Evolutionary conservation across 2,797 vertebrate species (phyloP).

Genomic region (Notolabrus celidotus): DNA sequence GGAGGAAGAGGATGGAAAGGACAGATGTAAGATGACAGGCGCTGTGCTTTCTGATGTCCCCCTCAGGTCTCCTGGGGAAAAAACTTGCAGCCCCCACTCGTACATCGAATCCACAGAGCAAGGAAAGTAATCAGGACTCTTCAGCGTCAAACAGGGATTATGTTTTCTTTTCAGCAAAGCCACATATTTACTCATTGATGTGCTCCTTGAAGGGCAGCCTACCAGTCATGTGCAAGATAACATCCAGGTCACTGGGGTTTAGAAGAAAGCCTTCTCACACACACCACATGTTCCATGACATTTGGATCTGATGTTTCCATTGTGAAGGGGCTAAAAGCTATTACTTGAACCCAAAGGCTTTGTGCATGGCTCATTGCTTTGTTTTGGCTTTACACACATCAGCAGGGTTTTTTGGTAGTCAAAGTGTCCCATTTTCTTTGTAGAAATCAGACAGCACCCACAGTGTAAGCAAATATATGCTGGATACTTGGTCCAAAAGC

Average conservation of each 20-base stretch:
- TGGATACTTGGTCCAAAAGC: background rate
- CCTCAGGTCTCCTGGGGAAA: constrained; percentile 54
- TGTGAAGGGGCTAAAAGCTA: constrained; percentile 50
- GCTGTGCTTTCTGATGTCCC: constrained; percentile 68
- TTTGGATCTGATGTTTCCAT: constrained; percentile 64
- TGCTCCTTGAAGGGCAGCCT: constrained; percentile 64
- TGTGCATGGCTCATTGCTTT: background rate
- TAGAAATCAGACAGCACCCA: background rate
- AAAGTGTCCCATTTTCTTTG: constrained; percentile 9
- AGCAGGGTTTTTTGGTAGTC: background rate
- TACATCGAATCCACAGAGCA: constrained; percentile 58
- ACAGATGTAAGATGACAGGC: constrained; percentile 75
- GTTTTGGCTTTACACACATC: constrained; percentile 20
- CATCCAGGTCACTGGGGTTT: constrained; percentile 65
- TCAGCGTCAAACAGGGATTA: constrained; percentile 72
- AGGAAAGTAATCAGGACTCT: constrained; percentile 74
- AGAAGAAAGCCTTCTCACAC: constrained; percentile 46
- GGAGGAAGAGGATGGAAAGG: constrained; percentile 55
- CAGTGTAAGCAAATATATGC: background rate
- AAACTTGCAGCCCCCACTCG: constrained; percentile 46
- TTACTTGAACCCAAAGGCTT: constrained; percentile 42
- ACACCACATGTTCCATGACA: constrained; percentile 62
- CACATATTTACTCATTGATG: constrained; percentile 69
- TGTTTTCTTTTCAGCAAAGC: constrained; percentile 68
- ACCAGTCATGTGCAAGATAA: constrained; percentile 68